These are phyloP conservation scores for Elephantulus edwardii DNA, from an alignment of 2,113 vertebrate species.

Conservation along the genomic window DNA sequence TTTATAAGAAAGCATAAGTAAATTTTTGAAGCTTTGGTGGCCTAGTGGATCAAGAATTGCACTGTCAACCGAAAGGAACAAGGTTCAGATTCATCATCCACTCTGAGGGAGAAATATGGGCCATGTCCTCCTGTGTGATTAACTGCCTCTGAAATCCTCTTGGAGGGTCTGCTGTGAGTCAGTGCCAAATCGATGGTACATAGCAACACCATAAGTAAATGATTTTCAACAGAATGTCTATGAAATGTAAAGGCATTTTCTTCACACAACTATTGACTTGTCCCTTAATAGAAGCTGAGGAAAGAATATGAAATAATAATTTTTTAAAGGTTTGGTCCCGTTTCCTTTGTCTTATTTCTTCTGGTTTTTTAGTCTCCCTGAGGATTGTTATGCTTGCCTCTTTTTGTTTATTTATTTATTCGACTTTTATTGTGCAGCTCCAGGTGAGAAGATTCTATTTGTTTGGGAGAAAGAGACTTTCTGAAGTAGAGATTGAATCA, in stretches of 20 bases:
- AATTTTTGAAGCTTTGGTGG: too few species aligned
- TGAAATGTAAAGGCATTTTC: neutral
- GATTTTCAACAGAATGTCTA: neutral
- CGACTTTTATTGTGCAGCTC: neutral
- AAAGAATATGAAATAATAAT: neutral
- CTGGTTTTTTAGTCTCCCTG: slow-evolving; percentile 22
- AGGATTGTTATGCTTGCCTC: neutral
- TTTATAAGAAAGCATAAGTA: neutral
- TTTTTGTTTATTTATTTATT: neutral
- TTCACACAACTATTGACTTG: neutral
- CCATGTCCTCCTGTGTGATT: too few species aligned
- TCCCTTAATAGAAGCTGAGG: neutral
- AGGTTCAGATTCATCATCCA: too few species aligned
- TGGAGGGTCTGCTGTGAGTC: too few species aligned
- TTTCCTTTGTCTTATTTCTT: neutral
- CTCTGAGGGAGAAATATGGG: too few species aligned
- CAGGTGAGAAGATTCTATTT: neutral
- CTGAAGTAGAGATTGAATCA: neutral
- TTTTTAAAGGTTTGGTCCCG: neutral
- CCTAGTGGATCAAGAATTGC: too few species aligned
- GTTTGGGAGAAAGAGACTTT: neutral
- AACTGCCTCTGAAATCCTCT: too few species aligned
- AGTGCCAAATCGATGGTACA: too few species aligned
- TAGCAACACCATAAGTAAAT: neutral
- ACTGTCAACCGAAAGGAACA: too few species aligned